phyloP scores from a whole-genome alignment of 2,797 vertebrate species.

The Acanthiza pusilla region DNA sequence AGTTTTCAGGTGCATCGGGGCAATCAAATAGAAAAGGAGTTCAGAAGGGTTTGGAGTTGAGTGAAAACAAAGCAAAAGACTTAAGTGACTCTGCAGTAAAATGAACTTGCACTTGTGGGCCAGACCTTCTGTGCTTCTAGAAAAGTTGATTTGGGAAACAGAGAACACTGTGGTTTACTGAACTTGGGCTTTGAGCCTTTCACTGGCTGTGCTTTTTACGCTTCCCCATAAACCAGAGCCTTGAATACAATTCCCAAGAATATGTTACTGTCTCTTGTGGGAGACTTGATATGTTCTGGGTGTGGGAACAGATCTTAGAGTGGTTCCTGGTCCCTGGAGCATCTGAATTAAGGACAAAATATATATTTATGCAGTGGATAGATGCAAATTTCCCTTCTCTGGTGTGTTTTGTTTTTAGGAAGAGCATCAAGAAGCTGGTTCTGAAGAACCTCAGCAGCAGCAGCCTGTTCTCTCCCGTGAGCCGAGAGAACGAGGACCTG shows the following conservation, averaged over 20 bases:
- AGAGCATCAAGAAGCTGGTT: conserved; percentile 95
- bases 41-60: neutral
- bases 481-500: conserved; percentile 82
- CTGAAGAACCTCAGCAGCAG: conserved; percentile 90
- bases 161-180: neutral
- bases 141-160: neutral
- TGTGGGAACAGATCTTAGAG: neutral
- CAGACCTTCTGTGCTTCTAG: neutral
- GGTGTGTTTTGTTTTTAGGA: conserved; percentile 70
- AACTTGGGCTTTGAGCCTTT: neutral
- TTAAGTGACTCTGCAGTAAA: neutral
- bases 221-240: neutral
- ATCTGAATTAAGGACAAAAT: accelerated
- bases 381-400: neutral
- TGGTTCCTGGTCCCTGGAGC: neutral
- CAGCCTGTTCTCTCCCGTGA: conserved; percentile 84
- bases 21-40: neutral
- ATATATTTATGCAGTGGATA: accelerated
- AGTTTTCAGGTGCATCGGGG: neutral
- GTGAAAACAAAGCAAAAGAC: neutral
- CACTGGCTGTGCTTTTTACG: neutral
- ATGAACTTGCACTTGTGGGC: neutral
- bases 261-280: neutral
- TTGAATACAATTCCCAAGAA: neutral
- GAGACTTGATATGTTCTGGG: accelerated